Base-by-base conservation (phyloP, 2,888 invertebrate species). In the Himalopsyche tibetana region DNA sequence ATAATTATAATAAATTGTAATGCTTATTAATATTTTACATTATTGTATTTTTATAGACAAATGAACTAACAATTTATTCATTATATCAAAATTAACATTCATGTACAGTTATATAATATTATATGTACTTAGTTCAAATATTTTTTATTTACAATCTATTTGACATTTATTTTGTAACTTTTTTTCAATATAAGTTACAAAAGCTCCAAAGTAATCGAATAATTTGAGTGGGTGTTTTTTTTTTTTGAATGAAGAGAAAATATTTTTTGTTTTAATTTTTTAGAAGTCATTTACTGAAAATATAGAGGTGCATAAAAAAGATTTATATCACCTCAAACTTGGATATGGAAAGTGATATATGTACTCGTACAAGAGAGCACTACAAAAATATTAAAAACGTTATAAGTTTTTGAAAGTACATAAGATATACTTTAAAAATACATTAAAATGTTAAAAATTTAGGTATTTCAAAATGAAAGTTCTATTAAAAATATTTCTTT, bases 21-120 rank as follows among this genome's bases (percentile, higher is more conserved):
- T 85, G 51, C 45, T 82, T 85, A 85, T 85, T 38, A n/a, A 55
- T 80, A 81, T 79, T 84, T 74, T 36, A 74, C 74, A 36, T 74
- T 74, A 74, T 74, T 74, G 80, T 80, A 80, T 80, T 80, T 45
- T 80, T 80, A 80, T 42, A 42, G 80, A 45, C 80, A 42, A 80
- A 80, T 80, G 51, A 80, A 40, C 45, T 28, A 36, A 74, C 74
- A 74, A 74, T 74, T 74, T 74, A 74, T 74, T 74, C 74, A 63
- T 63, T 63, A 63, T 63, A 63, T 63, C 56, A 69, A 69, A 69
- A 69, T 69, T 12, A 74, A 74, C 74, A 74, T 74, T 74, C 28
- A 74, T 74, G 19, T 74, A 74, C 74, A 74, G 38, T 74, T 38
- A 74, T 74, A 69, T 69, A 9, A 45, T 45, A 51, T 51, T 51